A percentile compares a stretch with the other conserved stretches of the same genome.
phyloP scores from a whole-genome alignment of 2,888 invertebrate genomes.

The Pilophorus perplexus region DNA sequence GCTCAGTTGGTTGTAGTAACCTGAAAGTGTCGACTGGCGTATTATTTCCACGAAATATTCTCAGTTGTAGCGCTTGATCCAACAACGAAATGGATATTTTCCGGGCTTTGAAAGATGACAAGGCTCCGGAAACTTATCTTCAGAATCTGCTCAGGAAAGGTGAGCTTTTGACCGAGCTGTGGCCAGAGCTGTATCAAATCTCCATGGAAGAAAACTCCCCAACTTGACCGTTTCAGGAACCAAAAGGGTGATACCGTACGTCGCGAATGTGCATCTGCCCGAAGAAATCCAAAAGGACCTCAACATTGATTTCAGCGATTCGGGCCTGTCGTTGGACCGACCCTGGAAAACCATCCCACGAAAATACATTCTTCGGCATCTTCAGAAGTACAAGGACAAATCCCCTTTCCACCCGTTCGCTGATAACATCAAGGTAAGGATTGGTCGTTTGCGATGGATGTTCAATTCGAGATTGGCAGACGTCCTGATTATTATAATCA shows the following conservation, averaged over 20 bases:
- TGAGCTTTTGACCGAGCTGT: no score
- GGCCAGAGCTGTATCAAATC: no score
- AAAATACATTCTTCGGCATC: constrained; percentile 41
- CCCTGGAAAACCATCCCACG: constrained; percentile 47
- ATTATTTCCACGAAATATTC: no score
- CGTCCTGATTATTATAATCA: no score
- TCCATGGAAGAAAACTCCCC: neutral
- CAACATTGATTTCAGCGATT: constrained; percentile 43
- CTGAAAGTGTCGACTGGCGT: no score
- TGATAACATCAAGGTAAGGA: constrained; percentile 31
- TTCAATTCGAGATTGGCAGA: no score
- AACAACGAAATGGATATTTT: constrained; percentile 35
- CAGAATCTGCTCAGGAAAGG: constrained; percentile 22
- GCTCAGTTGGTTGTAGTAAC: no score
- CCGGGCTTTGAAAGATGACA: constrained; percentile 12
- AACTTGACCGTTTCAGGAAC: neutral
- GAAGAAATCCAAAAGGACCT: constrained; percentile 39
- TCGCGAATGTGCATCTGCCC: constrained; percentile 32
- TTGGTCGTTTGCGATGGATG: no score
- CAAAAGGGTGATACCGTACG: constrained; percentile 18
- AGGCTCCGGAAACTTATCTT: constrained; percentile 9
- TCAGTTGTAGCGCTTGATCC: neutral
- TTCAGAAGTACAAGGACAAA: constrained; percentile 39
- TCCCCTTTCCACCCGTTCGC: constrained; percentile 43
- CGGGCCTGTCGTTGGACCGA: constrained; percentile 46